Evolutionary conservation across 2,797 vertebrate species (phyloP).

Genomic region (Propithecus perrieri): DNA sequence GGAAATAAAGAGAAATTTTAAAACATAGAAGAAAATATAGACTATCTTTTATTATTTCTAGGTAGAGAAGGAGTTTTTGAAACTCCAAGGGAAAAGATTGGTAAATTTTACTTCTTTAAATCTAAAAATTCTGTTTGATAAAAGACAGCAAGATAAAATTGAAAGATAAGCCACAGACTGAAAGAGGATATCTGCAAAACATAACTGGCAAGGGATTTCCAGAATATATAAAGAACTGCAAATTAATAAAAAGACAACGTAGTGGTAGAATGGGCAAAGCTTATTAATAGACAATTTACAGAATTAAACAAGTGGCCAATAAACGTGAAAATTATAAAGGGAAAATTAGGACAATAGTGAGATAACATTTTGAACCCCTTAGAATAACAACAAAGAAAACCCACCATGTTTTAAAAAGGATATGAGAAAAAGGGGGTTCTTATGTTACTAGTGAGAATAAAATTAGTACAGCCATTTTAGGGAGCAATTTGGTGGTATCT

Average conservation of each 20-base stretch:
- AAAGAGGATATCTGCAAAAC: background rate
- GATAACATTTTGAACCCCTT: background rate
- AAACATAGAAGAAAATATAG: background rate
- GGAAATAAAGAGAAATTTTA: background rate
- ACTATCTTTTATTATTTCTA: background rate
- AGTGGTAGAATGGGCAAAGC: background rate
- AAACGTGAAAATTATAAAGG: background rate
- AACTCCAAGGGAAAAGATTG: background rate
- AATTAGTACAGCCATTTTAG: background rate
- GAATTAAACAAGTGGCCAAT: background rate
- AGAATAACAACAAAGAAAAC: background rate
- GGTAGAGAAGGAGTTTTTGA: background rate
- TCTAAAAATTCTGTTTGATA: background rate
- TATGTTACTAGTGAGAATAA: background rate
- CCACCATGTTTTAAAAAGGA: background rate
- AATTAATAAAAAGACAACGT: background rate
- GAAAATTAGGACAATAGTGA: background rate
- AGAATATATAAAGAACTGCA: background rate
- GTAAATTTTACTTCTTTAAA: constrained; percentile 5
- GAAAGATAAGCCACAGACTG: background rate
- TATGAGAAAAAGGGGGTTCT: background rate
- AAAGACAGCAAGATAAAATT: background rate
- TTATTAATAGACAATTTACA: background rate
- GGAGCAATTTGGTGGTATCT: background rate
- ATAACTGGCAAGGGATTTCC: background rate